Evolutionary conservation across 2,797 vertebrate genomes (phyloP).

Genomic region (Rousettus madagascariensis): DNA sequence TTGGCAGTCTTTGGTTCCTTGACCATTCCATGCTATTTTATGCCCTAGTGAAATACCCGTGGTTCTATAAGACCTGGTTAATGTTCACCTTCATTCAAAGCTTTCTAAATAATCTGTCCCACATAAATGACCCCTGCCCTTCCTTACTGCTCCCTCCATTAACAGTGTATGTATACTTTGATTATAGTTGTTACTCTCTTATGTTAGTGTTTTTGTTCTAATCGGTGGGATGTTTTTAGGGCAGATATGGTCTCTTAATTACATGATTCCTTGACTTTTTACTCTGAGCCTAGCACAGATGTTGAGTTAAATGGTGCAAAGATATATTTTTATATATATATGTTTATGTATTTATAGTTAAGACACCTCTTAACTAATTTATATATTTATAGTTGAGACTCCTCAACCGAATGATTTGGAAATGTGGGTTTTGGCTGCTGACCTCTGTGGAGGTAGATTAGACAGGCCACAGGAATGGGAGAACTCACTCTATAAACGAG

Average conservation of each 20-base stretch:
- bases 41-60: neutral
- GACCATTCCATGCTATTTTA: neutral
- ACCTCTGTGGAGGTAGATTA: neutral
- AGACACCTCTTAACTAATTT: neutral
- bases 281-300: neutral
- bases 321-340: neutral
- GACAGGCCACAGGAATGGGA: neutral
- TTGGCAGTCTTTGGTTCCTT: neutral
- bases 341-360: neutral
- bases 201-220: neutral
- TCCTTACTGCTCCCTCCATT: neutral
- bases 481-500: neutral
- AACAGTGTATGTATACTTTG: neutral
- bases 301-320: neutral
- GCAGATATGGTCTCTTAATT: neutral
- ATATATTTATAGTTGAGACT: neutral
- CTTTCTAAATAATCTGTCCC: neutral
- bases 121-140: neutral
- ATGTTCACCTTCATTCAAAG: slow-evolving; percentile 20
- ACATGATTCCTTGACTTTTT: neutral
- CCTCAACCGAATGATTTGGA: neutral
- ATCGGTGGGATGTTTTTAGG: neutral
- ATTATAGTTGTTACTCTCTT: neutral
- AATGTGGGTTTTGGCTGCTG: neutral
- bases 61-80: slow-evolving; percentile 15